Evolutionary conservation across 2,113 vertebrate genomes (phyloP).

Genomic region (Anser cygnoides): DNA sequence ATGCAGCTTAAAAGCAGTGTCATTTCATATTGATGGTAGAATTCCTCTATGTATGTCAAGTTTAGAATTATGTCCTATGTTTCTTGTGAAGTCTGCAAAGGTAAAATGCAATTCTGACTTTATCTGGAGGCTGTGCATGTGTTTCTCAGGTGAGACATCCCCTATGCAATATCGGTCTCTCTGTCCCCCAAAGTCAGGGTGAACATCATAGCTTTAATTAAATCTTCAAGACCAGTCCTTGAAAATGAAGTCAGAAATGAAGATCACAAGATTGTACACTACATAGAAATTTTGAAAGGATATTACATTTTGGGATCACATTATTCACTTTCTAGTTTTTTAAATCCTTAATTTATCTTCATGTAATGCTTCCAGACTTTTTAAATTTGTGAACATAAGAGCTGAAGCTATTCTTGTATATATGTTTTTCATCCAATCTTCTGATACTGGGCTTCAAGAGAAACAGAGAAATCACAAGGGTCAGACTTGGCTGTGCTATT

Average conservation of each 20-base stretch:
- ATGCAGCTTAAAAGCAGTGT: background rate
- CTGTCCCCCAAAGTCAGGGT: background rate
- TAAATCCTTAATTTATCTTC: background rate
- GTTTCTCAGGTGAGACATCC: background rate
- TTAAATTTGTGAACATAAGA: background rate
- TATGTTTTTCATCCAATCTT: background rate
- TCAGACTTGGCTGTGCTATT: background rate
- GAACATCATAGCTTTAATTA: background rate
- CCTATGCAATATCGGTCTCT: fast-evolving
- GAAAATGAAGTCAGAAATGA: background rate
- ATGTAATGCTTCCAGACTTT: background rate
- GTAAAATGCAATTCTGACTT: background rate
- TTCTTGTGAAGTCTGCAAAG: background rate
- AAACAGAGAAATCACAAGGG: background rate
- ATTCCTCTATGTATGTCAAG: background rate
- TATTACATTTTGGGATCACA: background rate
- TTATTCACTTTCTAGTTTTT: background rate
- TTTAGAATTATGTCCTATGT: background rate
- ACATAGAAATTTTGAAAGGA: background rate
- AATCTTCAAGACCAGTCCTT: background rate
- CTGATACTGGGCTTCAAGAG: background rate
- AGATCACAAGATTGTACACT: background rate
- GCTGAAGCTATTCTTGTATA: background rate
- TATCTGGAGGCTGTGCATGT: background rate
- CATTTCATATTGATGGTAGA: background rate